phyloP scores from a whole-genome alignment of 2,113 vertebrate species.

The Helogale parvula region DNA sequence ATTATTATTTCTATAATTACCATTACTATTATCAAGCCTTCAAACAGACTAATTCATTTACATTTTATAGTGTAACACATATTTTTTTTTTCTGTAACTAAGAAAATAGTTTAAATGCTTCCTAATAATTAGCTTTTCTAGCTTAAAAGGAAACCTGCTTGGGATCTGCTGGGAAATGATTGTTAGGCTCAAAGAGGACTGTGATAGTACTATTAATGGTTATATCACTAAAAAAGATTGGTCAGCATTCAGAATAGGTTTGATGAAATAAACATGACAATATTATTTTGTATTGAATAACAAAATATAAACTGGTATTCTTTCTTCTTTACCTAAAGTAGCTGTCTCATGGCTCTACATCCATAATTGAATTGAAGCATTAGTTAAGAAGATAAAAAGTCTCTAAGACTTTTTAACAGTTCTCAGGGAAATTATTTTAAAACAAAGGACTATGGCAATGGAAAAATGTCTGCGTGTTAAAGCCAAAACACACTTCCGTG shows the following conservation, averaged over 20 bases:
- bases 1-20: background rate
- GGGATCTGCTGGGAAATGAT: background rate
- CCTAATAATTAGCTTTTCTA: background rate
- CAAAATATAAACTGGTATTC: background rate
- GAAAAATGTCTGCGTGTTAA: slow-evolving; percentile 55
- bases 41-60: background rate
- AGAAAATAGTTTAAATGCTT: slow-evolving; percentile 18
- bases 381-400: slow-evolving; percentile 46
- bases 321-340: slow-evolving; percentile 7
- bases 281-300: background rate
- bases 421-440: slow-evolving; percentile 58
- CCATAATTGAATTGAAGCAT: background rate
- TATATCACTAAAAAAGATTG: slow-evolving; percentile 32
- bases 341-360: background rate
- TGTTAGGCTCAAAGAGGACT: slow-evolving; percentile 35
- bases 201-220: background rate
- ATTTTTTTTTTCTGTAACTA: background rate
- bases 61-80: background rate
- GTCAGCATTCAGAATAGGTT: background rate
- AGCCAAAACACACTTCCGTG: slow-evolving; percentile 61
- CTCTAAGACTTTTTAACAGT: slow-evolving; percentile 32
- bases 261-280: background rate
- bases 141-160: slow-evolving; percentile 27
- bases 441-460: slow-evolving; percentile 57
- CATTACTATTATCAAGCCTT: background rate